Conservation (phyloP, 2,113 vertebrate species). For the Nycticryphes semicollaris region DNA sequence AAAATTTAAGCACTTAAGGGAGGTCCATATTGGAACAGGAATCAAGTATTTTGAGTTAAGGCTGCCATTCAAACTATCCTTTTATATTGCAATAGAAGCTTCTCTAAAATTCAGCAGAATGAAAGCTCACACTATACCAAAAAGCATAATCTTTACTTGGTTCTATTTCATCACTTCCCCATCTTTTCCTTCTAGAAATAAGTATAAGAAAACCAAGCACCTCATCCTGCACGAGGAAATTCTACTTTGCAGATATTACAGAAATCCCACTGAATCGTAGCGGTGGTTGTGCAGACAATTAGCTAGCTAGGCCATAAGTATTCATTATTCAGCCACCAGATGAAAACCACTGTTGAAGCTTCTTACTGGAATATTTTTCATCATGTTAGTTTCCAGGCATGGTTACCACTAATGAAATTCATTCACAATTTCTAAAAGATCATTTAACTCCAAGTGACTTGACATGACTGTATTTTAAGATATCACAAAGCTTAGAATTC, state of each 20-base stretch:
- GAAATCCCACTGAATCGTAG: neutral
- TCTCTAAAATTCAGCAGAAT: neutral
- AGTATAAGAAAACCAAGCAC: neutral
- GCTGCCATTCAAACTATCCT: neutral
- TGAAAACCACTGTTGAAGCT: constrained; percentile 2
- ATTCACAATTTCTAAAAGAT: neutral
- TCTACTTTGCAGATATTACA: neutral
- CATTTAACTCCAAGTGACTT: neutral
- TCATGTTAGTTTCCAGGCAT: neutral
- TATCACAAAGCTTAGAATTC: neutral
- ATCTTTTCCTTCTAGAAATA: neutral
- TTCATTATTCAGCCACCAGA: neutral
- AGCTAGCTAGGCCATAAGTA: neutral
- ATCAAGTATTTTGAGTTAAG: neutral
- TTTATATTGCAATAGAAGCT: neutral
- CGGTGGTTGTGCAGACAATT: neutral
- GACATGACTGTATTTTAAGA: neutral
- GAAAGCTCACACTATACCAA: neutral
- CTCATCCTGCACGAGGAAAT: neutral
- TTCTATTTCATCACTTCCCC: neutral
- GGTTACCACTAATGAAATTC: neutral
- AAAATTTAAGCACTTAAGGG: neutral
- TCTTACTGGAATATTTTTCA: neutral
- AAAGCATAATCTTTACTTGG: neutral
- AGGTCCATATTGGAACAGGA: neutral